phyloP scores from a whole-genome alignment of 2,888 invertebrate species.

The Tortricodes alternella region DNA sequence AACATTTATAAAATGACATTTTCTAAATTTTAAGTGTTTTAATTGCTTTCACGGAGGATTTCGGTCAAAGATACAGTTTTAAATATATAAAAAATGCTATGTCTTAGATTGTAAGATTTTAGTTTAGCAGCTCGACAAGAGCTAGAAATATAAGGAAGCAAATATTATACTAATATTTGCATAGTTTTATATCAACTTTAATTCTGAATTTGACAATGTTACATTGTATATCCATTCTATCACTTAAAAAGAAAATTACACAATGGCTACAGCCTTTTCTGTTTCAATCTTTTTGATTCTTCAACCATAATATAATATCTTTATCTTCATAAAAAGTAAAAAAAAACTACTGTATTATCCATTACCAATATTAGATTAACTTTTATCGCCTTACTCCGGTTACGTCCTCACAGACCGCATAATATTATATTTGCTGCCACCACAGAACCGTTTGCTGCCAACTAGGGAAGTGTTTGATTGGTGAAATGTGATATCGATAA shows the following conservation, averaged over 20 bases:
- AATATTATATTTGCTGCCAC: slow-evolving; percentile 76
- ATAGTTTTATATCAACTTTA: not conserved
- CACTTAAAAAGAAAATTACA: not conserved
- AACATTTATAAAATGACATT: not conserved
- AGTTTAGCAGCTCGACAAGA: too few relatives aligned
- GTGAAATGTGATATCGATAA: slow-evolving; percentile 9
- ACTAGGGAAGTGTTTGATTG: slow-evolving; percentile 51
- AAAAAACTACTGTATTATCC: slow-evolving; percentile 36
- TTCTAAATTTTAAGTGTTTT: not conserved
- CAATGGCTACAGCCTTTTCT: not conserved
- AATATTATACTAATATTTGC: too few relatives aligned
- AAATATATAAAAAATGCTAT: too few relatives aligned
- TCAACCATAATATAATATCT: not conserved
- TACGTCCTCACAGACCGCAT: slow-evolving; percentile 70
- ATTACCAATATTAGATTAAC: slow-evolving; percentile 78
- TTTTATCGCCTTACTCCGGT: slow-evolving; percentile 59
- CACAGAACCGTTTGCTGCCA: slow-evolving; percentile 77
- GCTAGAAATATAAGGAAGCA: too few relatives aligned
- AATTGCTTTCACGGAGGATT: not conserved
- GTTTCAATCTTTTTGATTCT: not conserved
- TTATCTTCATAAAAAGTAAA: not conserved
- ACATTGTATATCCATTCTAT: too few relatives aligned
- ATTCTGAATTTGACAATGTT: not conserved
- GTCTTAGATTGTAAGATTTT: too few relatives aligned
- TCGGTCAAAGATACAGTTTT: too few relatives aligned